These are phyloP conservation scores for Huso huso DNA, from an alignment of 2,797 vertebrate genomes.

Conservation along the genomic window DNA sequence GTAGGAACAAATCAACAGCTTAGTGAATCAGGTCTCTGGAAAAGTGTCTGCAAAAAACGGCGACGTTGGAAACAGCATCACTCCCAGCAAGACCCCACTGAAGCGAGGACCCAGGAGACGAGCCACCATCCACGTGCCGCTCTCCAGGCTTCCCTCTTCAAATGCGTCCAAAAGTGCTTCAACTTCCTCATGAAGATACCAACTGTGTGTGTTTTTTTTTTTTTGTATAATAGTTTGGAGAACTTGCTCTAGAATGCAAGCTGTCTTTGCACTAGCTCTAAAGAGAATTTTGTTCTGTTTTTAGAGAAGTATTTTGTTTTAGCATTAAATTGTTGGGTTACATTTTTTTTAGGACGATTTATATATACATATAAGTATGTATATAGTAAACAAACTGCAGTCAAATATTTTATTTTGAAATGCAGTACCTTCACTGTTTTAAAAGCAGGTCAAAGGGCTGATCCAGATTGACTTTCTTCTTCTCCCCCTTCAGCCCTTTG, in stretches of 20 bases:
- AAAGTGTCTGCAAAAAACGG: slow-evolving; percentile 76
- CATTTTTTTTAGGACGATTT: slow-evolving; percentile 59
- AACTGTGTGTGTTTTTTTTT: slow-evolving; percentile 38
- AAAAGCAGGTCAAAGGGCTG: slow-evolving; percentile 56
- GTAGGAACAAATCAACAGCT: slow-evolving; percentile 93
- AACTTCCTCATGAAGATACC: slow-evolving; percentile 68
- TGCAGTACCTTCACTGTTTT: slow-evolving; percentile 68
- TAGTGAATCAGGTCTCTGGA: slow-evolving; percentile 93
- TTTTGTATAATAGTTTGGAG: slow-evolving; percentile 71
- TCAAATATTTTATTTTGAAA: slow-evolving; percentile 51
- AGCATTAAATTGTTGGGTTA: slow-evolving; percentile 76
- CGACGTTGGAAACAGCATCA: slow-evolving; percentile 72
- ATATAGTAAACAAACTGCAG: slow-evolving; percentile 42
- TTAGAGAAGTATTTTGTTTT: slow-evolving; percentile 79
- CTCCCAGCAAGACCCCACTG: slow-evolving; percentile 70
- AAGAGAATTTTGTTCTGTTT: slow-evolving; percentile 87
- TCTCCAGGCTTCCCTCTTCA: slow-evolving; percentile 78
- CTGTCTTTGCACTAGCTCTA: slow-evolving; percentile 99
- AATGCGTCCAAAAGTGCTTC: slow-evolving; percentile 79
- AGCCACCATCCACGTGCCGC: slow-evolving; percentile 81
- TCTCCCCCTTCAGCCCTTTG: neutral
- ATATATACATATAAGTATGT: slow-evolving; percentile 18
- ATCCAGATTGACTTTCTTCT: slow-evolving; percentile 29
- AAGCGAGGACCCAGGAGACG: slow-evolving; percentile 92
- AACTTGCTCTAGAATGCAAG: slow-evolving; percentile 90